A percentile compares a stretch with the other conserved stretches of the same genome.
Evolutionary conservation across 2,797 vertebrate species (phyloP).

Genomic region (Mormyrops boulengeri): DNA sequence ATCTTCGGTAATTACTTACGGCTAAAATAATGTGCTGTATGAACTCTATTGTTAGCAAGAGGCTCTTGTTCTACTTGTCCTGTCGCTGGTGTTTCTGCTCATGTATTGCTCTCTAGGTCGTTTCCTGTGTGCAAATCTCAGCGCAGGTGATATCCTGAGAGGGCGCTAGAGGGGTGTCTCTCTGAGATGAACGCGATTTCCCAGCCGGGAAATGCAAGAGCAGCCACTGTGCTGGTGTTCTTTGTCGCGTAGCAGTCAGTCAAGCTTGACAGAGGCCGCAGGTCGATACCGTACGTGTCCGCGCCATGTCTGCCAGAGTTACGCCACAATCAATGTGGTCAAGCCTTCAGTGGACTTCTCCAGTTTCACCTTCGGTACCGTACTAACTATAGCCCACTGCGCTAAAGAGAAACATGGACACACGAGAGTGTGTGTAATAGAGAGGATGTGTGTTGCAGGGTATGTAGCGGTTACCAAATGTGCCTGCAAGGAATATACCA

Average conservation of each 20-base stretch:
- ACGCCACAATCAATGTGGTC: slow-evolving; percentile 15
- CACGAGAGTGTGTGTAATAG: background rate
- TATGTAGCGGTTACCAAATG: background rate
- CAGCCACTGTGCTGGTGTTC: slow-evolving; percentile 33
- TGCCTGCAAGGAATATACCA: background rate
- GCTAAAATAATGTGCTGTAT: background rate
- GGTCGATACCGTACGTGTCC: slow-evolving; percentile 41
- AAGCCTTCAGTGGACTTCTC: background rate
- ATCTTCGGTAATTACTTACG: background rate
- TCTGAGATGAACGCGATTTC: background rate
- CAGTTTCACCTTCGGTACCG: background rate
- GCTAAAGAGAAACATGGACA: background rate
- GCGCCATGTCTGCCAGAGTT: background rate
- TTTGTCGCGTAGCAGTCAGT: slow-evolving; percentile 37
- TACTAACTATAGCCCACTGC: background rate
- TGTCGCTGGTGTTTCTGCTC: background rate
- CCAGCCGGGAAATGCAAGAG: slow-evolving; percentile 22
- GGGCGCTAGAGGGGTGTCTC: background rate
- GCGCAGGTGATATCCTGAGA: background rate
- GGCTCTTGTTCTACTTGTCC: background rate
- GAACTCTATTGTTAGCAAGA: background rate
- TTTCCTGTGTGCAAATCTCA: background rate
- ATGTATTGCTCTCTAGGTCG: background rate
- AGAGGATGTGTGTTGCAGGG: background rate
- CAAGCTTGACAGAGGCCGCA: slow-evolving; percentile 36